Base-by-base conservation (phyloP, 2,113 vertebrate genomes). In the Scomber japonicus region DNA sequence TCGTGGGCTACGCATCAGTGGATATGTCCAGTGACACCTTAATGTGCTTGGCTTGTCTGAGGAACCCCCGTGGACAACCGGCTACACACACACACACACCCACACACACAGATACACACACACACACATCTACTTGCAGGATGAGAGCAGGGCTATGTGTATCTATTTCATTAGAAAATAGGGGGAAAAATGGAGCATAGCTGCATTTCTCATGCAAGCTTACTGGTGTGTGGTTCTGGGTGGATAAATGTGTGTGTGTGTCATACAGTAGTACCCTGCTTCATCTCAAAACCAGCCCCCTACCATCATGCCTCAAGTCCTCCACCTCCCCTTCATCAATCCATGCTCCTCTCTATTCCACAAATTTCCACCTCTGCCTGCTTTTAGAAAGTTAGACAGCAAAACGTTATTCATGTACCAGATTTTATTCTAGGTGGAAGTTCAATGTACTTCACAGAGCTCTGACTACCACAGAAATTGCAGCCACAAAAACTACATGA, bases 1-100 rank as follows among this genome's bases (percentile, higher is more conserved):
- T 85, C 78, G 61, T 46, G 68, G 72, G 82, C 79, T 72, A 89
- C 78, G 82, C 89, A 89, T 91, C 91, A 91, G 81, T 88, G 91
- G 83, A 87, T 83, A 91, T 88, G 89, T 93, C 89, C 88, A 88
- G 84, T 91, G 90, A 92, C 92, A 92, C 93, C 90, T 91, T 93
- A 92, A 94, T 93, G 92, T 93, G 89, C 91, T 91, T 86, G 87
- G 85, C 92, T 91, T 91, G 93, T 91, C 86, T 91, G 61, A 80
- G 80, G 84, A 88, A 81, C 75, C 85, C 86, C 82, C 50, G 46
- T 72, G 67, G 91, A 82, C 82, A 80, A 73, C 70, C 71, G 70
- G 48, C 54, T 24, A 78, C 57, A 56, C 59, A 69, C 49, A 14
- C 49, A 51, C 44, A 21, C 24, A 57, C 21, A 82, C 67, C 68